Percentiles rank a stretch among this genome's conserved stretches.
Conservation (phyloP, 2,113 vertebrate genomes). For the Probosciger aterrimus region DNA sequence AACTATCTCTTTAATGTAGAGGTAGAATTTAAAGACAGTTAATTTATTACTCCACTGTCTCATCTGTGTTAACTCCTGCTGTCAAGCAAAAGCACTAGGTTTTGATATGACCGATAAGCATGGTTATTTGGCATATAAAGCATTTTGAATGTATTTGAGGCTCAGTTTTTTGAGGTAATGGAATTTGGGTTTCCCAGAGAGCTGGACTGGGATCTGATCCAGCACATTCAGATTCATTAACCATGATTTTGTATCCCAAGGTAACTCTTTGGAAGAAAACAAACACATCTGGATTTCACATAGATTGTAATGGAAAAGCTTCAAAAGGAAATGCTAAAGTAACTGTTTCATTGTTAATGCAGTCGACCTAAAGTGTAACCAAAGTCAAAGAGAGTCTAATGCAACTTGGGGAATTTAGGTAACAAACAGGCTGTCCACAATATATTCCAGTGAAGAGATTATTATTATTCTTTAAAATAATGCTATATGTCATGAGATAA, state of each 20-base stretch:
- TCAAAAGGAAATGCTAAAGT: conserved; percentile 55
- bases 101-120: not conserved
- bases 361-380: not conserved
- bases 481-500: not conserved
- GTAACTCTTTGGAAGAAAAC: conserved; percentile 63
- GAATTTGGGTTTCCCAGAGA: conserved; percentile 39
- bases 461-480: not conserved
- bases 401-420: not conserved
- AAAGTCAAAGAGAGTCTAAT: not conserved
- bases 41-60: not conserved
- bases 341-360: conserved; percentile 10
- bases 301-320: conserved; percentile 41
- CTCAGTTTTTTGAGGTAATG: conserved; percentile 31
- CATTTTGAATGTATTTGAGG: not conserved
- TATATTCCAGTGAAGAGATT: not conserved
- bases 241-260: conserved; percentile 47
- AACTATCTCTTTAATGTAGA: not conserved
- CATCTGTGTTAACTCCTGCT: not conserved
- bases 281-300: conserved; percentile 67
- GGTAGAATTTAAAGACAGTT: not conserved
- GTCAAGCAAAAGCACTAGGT: not conserved
- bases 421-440: not conserved
- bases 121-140: not conserved
- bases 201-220: conserved; percentile 36
- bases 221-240: conserved; percentile 53